Evolutionary conservation across 1,140 invertebrate species (phyloP), one percentile per base, ranked within the genome.

Genomic region (Idris sp.): DNA sequence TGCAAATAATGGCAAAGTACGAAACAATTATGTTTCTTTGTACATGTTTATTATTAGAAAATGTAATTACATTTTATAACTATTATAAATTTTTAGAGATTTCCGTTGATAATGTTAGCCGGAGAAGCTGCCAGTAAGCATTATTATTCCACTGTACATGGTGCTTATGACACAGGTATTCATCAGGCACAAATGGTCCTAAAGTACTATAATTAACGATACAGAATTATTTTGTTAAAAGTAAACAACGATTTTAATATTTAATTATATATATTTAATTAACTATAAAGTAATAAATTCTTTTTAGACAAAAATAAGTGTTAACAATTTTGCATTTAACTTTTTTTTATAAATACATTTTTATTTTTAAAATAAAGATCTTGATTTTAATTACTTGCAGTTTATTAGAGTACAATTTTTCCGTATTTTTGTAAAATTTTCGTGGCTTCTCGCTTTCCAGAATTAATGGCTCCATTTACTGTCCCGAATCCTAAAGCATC

Each of bases 101-200:
- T 80, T 38, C 90, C 92, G 2, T 79, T 89, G 18, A 77, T 95
- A 18, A 74, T 93, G 74, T 90, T 95, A 68, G 93, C 93, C 65
- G 93, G 94, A 31, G 93, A 95, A 87, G 93, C 92, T 1, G 90
- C 90, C 10, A 91, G 93, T 82, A 83, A 89, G 11, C 77, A 81
- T 18, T 92, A 90, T 80, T 95, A 92, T 82, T 94, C 93, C 1
- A 94, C 93, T 4, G 90, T 91, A 2, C 93, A 95, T 81, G 94
- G 93, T 6, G 90, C 90, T 28, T 91, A 86, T 61, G 87, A 90
- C 33, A 89, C 88, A n/a, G 90, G 90, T 5, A 62, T 85, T 13
- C 79, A 82, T 19, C 90, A 91, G 76, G 89, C 90, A 9, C 49
- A 84, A 76, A 74, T 74, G 15, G 83, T 89, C 65, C 68, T 87